A percentile compares a stretch with the other conserved stretches of the same genome.
Evolutionary conservation across 1,140 invertebrate species (phyloP).

Genomic region (Lucilia cuprina): DNA sequence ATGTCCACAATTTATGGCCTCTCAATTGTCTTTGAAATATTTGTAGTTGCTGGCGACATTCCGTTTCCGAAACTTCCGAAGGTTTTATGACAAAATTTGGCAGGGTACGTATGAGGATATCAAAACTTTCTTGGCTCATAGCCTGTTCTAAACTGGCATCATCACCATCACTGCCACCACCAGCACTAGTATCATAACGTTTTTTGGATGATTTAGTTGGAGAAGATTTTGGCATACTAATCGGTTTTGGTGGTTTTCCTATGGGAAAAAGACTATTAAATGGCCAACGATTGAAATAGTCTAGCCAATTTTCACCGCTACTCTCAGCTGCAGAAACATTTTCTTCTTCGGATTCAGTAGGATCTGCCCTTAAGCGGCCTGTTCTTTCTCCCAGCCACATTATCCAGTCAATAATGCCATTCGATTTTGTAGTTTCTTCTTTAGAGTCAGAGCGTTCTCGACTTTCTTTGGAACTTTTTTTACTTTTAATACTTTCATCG

Average conservation of each 20-base stretch:
- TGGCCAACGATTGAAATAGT: conserved; percentile 52
- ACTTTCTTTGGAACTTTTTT: conserved; percentile 39
- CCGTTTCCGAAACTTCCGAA: conserved; percentile 68
- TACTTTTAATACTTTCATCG: background rate
- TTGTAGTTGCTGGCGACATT: conserved; percentile 72
- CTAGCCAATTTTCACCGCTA: conserved; percentile 42
- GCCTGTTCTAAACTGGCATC: conserved; percentile 31
- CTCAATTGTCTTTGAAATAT: conserved; percentile 72
- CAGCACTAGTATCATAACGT: conserved; percentile 44
- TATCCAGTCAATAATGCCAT: conserved; percentile 62
- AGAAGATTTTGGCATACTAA: conserved; percentile 37
- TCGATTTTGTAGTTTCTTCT: conserved; percentile 45
- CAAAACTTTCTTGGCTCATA: conserved; percentile 63
- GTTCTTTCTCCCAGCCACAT: conserved; percentile 46
- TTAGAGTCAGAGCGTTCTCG: background rate
- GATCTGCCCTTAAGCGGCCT: background rate
- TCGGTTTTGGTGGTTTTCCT: conserved; percentile 42
- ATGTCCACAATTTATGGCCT: conserved; percentile 72
- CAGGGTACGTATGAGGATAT: conserved; percentile 67
- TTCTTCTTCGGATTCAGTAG: conserved; percentile 34
- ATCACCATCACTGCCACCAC: background rate
- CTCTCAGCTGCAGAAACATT: background rate
- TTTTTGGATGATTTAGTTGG: conserved; percentile 30
- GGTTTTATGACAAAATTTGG: conserved; percentile 74
- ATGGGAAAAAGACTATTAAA: conserved; percentile 52